These are phyloP conservation scores for Octodon degus DNA, from an alignment of 2,113 vertebrate species.

Conservation along the genomic window DNA sequence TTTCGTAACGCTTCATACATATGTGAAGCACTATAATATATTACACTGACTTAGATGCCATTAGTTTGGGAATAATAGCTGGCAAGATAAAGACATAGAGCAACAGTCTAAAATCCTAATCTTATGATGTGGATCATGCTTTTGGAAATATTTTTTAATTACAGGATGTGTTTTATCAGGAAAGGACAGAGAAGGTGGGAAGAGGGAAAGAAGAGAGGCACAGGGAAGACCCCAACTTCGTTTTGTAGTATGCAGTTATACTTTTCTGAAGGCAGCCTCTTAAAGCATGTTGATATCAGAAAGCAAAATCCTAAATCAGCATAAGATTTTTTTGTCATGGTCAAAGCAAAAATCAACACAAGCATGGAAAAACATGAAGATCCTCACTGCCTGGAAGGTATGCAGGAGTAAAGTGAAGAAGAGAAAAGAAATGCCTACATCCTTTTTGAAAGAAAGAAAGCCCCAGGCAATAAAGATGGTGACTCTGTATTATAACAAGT, in stretches of 20 bases:
- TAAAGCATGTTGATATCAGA: neutral
- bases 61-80: neutral
- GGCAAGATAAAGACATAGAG: neutral
- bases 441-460: conserved; percentile 40
- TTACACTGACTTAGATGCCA: neutral
- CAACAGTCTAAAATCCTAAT: neutral
- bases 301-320: neutral
- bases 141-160: conserved; percentile 7
- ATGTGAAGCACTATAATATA: neutral
- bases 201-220: neutral
- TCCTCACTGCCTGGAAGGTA: neutral
- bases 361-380: neutral
- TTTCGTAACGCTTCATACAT: neutral
- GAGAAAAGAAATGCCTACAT: neutral
- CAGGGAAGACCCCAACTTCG: neutral
- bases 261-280: conserved; percentile 20
- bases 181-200: neutral
- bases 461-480: neutral
- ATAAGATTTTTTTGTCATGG: neutral
- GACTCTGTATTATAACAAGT: conserved; percentile 32
- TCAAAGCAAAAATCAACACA: neutral
- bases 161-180: neutral
- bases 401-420: neutral
- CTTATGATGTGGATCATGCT: neutral
- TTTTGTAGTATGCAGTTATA: neutral